Evolutionary conservation across 2,113 vertebrate genomes (phyloP).

Genomic region (Ia io): DNA sequence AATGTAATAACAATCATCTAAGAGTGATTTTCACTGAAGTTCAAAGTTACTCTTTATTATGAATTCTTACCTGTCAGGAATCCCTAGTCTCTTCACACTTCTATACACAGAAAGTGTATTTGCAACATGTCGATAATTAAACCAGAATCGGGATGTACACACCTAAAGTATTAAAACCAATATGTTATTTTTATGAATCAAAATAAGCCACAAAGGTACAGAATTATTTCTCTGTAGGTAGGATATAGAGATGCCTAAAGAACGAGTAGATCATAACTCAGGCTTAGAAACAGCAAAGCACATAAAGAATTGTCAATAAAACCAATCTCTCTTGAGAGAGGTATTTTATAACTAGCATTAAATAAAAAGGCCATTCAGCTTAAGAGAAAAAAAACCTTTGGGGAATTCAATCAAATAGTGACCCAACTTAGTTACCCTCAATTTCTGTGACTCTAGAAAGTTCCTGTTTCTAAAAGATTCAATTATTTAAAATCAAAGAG

Average conservation of each 20-base stretch:
- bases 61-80: constrained; percentile 93
- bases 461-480: constrained; percentile 43
- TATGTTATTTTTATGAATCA: constrained; percentile 14
- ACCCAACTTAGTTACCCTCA: background rate
- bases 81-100: constrained; percentile 97
- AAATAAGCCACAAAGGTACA: constrained; percentile 17
- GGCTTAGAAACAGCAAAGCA: constrained; percentile 24
- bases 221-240: background rate
- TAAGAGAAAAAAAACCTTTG: background rate
- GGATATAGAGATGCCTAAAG: background rate
- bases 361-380: constrained; percentile 9
- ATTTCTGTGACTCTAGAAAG: background rate
- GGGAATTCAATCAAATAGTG: constrained; percentile 31
- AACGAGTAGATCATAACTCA: background rate
- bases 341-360: constrained; percentile 42
- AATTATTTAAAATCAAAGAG: constrained; percentile 19
- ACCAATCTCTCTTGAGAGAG: background rate
- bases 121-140: constrained; percentile 98
- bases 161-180: constrained; percentile 84
- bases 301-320: constrained; percentile 44
- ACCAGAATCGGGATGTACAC: constrained; percentile 98
- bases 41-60: constrained; percentile 14
- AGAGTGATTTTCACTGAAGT: background rate
- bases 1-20: background rate
- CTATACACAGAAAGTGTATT: constrained; percentile 97